Evolutionary conservation across 2,113 vertebrate genomes (phyloP).

Genomic region (Acrocephalus arundinaceus): DNA sequence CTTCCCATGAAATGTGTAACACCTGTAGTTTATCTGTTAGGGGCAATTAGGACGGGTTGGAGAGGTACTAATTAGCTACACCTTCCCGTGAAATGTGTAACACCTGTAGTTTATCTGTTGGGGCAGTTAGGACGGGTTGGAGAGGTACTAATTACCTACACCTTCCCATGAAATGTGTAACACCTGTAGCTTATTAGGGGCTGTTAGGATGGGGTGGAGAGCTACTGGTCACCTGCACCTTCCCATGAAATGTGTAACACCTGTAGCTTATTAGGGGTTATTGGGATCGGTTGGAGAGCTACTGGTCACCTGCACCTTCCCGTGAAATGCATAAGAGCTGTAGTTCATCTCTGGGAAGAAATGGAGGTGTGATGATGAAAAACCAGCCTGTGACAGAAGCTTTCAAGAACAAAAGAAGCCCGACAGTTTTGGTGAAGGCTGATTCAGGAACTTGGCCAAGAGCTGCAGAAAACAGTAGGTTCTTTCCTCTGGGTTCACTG

Average conservation of each 20-base stretch:
- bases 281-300: not conserved
- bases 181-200: too few species aligned
- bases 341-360: slow-evolving; percentile 8
- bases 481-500: not conserved
- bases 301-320: not conserved
- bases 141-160: too few species aligned
- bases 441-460: not conserved
- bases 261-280: too few species aligned
- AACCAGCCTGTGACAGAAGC: not conserved
- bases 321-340: not conserved
- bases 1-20: too few species aligned
- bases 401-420: not conserved
- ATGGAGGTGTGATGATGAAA: not conserved
- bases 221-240: too few species aligned
- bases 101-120: too few species aligned
- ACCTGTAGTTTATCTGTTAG: too few species aligned
- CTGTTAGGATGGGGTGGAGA: too few species aligned
- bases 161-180: too few species aligned
- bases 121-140: too few species aligned
- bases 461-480: not conserved
- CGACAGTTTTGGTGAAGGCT: not conserved
- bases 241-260: too few species aligned
- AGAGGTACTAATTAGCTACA: not conserved
- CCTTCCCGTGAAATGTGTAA: too few species aligned
- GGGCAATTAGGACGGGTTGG: not conserved